Evolutionary conservation across 2,888 invertebrate species (phyloP).

Genomic region (Ceraclea dissimilis): DNA sequence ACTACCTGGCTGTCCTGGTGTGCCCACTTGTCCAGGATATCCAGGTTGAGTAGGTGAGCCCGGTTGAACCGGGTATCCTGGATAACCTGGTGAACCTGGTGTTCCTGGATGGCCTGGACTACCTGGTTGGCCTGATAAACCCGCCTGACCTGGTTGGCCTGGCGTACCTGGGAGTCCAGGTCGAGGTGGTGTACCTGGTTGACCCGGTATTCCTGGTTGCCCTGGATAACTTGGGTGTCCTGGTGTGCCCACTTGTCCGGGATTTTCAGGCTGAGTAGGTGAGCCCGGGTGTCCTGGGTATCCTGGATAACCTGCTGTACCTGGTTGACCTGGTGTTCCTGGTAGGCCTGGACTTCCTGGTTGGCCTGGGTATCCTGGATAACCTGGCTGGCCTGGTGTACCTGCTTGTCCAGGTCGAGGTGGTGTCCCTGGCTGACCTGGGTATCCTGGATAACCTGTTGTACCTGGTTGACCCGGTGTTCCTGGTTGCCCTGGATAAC

Average conservation of each 20-base stretch:
- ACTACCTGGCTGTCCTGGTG: conserved; percentile 29
- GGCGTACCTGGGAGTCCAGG: conserved; percentile 23
- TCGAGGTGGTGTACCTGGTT: conserved; percentile 27
- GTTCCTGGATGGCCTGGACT: conserved; percentile 34
- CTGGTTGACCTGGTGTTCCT: conserved; percentile 20
- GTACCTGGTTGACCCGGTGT: conserved; percentile 31
- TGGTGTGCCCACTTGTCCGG: conserved; percentile 5
- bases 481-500: conserved; percentile 33
- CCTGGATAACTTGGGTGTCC: conserved; percentile 26
- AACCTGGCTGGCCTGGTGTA: conserved; percentile 9
- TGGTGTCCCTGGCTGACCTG: conserved; percentile 29
- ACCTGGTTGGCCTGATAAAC: conserved; percentile 19
- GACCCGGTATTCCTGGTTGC: conserved; percentile 8
- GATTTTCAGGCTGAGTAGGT: neutral
- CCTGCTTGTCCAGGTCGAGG: conserved; percentile 31
- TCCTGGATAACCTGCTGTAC: conserved; percentile 20
- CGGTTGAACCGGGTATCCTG: conserved; percentile 31
- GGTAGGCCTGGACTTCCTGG: conserved; percentile 6
- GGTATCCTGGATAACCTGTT: conserved; percentile 27
- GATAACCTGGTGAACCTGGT: conserved; percentile 31
- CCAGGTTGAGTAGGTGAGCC: conserved; percentile 38
- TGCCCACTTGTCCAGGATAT: conserved; percentile 15
- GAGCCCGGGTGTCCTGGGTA: conserved; percentile 13
- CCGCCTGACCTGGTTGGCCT: conserved; percentile 9
- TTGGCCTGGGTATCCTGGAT: conserved; percentile 7